phyloP scores from a whole-genome alignment of 2,797 vertebrate species.

The Trachops cirrhosus region DNA sequence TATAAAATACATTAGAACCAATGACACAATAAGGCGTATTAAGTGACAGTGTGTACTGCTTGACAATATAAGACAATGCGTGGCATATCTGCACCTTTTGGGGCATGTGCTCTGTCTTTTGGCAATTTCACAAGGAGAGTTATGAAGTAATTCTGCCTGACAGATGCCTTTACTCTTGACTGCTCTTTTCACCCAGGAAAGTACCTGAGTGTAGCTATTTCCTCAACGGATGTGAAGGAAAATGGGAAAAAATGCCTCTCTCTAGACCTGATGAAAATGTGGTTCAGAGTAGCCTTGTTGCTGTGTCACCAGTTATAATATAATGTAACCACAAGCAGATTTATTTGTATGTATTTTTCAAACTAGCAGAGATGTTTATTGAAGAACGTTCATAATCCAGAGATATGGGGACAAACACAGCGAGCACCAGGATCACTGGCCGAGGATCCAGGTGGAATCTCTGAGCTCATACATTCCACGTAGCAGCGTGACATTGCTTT shows the following conservation, averaged over 20 bases:
- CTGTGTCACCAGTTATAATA: neutral
- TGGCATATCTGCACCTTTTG: neutral
- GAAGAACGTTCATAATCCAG: neutral
- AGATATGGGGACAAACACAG: neutral
- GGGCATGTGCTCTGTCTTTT: neutral
- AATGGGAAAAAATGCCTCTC: neutral
- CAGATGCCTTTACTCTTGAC: neutral
- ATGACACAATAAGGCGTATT: neutral
- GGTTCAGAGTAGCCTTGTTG: neutral
- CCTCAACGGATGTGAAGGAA: neutral
- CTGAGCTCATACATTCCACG: neutral
- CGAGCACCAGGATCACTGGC: neutral
- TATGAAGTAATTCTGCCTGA: neutral
- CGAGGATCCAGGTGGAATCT: neutral
- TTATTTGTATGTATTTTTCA: neutral
- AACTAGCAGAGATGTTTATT: neutral
- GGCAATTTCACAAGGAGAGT: neutral
- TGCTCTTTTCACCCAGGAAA: neutral
- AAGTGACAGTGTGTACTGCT: neutral
- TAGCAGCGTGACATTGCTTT: neutral
- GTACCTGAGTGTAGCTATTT: neutral
- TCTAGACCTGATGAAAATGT: neutral
- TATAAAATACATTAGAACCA: neutral
- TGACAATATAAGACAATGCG: neutral
- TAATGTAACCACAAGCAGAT: neutral